Evolutionary conservation across 2,888 invertebrate species (phyloP).

Genomic region (Tyria jacobaeae): DNA sequence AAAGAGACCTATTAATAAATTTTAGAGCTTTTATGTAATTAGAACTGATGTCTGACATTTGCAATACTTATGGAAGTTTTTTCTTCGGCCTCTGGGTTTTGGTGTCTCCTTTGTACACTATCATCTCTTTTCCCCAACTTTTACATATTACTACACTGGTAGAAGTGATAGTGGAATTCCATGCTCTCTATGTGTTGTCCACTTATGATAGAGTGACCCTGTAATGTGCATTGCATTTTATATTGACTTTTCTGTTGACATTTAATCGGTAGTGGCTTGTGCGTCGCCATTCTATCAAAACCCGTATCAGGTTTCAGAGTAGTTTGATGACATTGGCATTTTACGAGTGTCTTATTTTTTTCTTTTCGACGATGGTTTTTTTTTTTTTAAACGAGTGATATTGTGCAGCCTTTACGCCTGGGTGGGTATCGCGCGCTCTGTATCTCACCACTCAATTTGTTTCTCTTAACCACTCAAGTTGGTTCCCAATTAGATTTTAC

Average conservation of each 20-base stretch:
- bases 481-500: too few relatives aligned
- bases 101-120: not conserved
- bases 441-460: not conserved
- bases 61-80: not conserved
- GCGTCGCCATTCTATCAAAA: not conserved
- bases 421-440: too few relatives aligned
- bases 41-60: not conserved
- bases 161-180: not conserved
- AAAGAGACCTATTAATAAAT: too few relatives aligned
- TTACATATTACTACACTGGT: too few relatives aligned
- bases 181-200: not conserved
- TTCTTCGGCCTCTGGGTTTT: too few relatives aligned
- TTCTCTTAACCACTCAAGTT: not conserved
- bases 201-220: not conserved
- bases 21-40: too few relatives aligned
- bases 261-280: not conserved
- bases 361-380: not conserved
- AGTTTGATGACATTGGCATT: too few relatives aligned
- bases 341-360: too few relatives aligned
- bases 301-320: not conserved
- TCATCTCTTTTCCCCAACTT: not conserved
- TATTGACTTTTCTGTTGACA: not conserved
- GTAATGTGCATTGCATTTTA: not conserved
- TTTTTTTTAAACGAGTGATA: not conserved
- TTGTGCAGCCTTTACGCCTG: too few relatives aligned